Conservation (phyloP, 2,888 invertebrate species). For the Plebejus melissa region DNA sequence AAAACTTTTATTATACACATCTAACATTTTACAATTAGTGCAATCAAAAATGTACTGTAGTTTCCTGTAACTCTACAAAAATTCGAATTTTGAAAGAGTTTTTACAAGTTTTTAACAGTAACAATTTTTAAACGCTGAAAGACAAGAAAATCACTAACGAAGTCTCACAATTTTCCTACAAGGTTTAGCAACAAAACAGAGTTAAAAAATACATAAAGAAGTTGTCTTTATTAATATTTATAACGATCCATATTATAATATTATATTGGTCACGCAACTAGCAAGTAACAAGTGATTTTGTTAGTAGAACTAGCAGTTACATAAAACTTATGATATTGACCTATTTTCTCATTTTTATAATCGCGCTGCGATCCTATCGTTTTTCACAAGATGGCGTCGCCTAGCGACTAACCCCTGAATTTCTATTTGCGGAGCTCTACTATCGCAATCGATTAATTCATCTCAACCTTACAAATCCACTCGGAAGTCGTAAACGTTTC, state of each 20-base stretch:
- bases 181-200: background rate
- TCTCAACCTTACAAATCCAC: background rate
- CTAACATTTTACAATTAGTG: background rate
- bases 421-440: constrained; percentile 77
- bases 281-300: background rate
- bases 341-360: constrained; percentile 67
- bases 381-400: constrained; percentile 79
- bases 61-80: constrained; percentile 3
- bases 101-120: background rate
- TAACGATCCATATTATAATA: no score
- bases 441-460: background rate
- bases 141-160: background rate
- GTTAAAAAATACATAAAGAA: background rate
- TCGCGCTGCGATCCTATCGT: constrained; percentile 74
- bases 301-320: constrained; percentile 34
- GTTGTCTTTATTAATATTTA: no score
- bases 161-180: background rate
- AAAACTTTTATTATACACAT: constrained; percentile 20
- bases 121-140: background rate
- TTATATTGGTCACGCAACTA: no score
- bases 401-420: constrained; percentile 75
- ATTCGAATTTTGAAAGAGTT: background rate
- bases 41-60: background rate
- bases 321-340: constrained; percentile 47
- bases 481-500: background rate